Conservation (phyloP, 2,888 invertebrate genomes). For the Neria commutata region DNA sequence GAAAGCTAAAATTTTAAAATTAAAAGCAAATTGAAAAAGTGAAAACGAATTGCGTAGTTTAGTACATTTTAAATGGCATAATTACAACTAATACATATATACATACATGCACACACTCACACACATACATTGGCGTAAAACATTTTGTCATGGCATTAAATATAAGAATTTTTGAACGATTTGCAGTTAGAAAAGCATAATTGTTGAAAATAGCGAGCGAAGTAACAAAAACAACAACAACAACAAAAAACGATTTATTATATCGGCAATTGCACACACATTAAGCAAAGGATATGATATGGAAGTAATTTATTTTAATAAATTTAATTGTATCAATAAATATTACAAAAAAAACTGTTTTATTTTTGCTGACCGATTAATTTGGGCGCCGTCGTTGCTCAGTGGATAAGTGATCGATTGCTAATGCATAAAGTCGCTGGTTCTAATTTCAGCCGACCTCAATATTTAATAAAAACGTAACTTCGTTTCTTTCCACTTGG, state of each 20-base stretch:
- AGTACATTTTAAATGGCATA: not conserved
- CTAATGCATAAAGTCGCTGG: no score
- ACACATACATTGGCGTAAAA: no score
- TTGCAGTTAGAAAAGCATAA: slow-evolving; percentile 6
- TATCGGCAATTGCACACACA: slow-evolving; percentile 1
- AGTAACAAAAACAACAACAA: slow-evolving; percentile 13
- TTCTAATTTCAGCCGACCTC: no score
- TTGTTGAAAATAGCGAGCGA: slow-evolving; percentile 14
- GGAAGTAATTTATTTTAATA: slow-evolving; percentile 26
- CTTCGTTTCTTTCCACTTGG: no score
- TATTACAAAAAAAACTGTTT: no score
- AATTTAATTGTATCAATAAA: slow-evolving; percentile 24
- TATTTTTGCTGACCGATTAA: no score
- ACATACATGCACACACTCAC: slow-evolving; percentile 1
- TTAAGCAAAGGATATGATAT: not conserved
- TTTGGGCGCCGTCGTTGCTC: no score
- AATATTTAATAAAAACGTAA: no score
- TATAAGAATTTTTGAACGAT: not conserved
- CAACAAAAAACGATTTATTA: slow-evolving; percentile 15
- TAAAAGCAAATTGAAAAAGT: not conserved
- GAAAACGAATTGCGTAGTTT: not conserved
- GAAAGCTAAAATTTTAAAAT: no score
- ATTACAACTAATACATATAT: not conserved
- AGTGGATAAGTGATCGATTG: no score
- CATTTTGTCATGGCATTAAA: slow-evolving; percentile 17